Evolutionary conservation across 2,888 invertebrate species (phyloP), one percentile per base, ranked within the genome.

Genomic region (Lymantria monacha): DNA sequence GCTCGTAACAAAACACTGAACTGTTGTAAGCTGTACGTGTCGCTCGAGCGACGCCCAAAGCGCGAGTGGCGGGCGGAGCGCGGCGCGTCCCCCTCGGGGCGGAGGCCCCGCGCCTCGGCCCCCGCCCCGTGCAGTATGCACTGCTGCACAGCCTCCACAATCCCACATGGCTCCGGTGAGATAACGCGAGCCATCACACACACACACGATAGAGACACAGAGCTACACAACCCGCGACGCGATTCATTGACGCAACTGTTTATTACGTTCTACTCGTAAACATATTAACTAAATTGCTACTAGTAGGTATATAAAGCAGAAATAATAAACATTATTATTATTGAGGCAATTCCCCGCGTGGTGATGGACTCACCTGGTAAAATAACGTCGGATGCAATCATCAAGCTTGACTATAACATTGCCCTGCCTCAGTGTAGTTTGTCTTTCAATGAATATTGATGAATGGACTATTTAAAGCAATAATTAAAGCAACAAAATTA

Each of bases 211-310:
- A 74, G 71, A 74, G 72, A 74, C 73, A 72, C 68, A 66, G 66
- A 74, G 72, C 59, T 68, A 66, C 64, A 55, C 22, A 22, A 5
- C 22, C 5, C 64, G 69, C 69, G 70, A 70, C 68, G 74, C 83
- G 77, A 81, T 83, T 82, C 87, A 88, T 88, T 89, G 85, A 88
- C 82, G 83, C 80, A 72, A 79, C 74, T 78, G 78, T 79, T 82
- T 78, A 78, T 76, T 78, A 74, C 74, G 63, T 74, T 74, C 72
- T 57, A 55, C 53, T 60, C 47, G 58, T 51, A 51, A 55, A 62
- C 59, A 48, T 55, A 52, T 64, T 47, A 44, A 43, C 30, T 49
- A 30, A 51, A 55, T 22, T 2, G 15, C 46, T 37, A 43, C 45
- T 46, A 46, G 36, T 48, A n/a, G n/a, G n/a, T n/a, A 46, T 44